Conservation (phyloP, 2,797 vertebrate genomes). For the Hemibagrus guttatus region DNA sequence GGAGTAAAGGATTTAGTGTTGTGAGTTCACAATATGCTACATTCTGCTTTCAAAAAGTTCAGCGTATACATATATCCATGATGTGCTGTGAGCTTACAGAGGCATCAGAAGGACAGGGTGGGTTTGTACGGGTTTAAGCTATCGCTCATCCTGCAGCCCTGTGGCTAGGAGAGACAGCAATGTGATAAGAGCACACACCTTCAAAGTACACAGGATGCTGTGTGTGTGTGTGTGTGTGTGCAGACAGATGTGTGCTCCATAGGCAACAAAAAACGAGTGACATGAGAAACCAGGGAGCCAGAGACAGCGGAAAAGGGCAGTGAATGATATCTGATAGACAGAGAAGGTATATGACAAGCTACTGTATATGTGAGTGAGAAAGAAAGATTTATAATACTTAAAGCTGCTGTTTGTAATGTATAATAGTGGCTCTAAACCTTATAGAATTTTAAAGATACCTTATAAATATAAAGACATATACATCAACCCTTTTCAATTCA, state of each 20-base stretch:
- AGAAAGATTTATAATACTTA: not conserved
- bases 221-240: not conserved
- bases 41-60: not conserved
- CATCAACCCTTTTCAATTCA: not conserved
- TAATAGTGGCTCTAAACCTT: not conserved
- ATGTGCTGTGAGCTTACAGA: not conserved
- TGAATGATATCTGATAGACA: not conserved
- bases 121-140: slow-evolving; percentile 35
- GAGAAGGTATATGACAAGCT: not conserved
- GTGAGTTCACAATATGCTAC: not conserved
- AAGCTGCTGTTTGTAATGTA: not conserved
- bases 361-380: not conserved
- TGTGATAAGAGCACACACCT: slow-evolving; percentile 16
- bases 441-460: not conserved
- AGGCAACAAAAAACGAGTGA: not conserved
- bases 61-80: not conserved
- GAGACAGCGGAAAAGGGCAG: not conserved
- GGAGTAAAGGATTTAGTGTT: not conserved
- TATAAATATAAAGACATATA: not conserved
- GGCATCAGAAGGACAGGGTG: slow-evolving; percentile 4
- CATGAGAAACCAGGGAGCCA: not conserved
- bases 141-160: slow-evolving; percentile 28
- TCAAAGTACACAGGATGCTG: not conserved
- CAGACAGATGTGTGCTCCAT: slow-evolving; percentile 4
- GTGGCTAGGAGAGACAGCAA: slow-evolving; percentile 21